phyloP scores from a whole-genome alignment of 2,113 vertebrate species.

The Daphoenositta chrysoptera region DNA sequence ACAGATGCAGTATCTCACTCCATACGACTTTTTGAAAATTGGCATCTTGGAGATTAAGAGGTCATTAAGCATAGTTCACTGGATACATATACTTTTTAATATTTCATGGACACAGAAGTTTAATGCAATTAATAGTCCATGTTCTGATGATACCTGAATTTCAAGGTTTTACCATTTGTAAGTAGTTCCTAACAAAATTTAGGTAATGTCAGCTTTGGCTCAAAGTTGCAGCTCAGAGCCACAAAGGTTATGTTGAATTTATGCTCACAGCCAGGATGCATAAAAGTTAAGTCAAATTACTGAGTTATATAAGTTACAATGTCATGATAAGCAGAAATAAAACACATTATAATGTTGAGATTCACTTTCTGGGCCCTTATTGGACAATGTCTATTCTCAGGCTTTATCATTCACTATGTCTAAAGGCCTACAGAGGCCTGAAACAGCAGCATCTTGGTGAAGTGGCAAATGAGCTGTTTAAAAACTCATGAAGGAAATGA shows the following conservation, averaged over 20 bases:
- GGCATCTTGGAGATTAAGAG: background rate
- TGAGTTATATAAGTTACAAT: background rate
- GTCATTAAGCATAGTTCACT: background rate
- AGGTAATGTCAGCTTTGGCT: background rate
- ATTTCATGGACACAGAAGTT: background rate
- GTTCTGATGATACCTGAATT: background rate
- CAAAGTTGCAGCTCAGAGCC: background rate
- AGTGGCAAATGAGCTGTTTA: background rate
- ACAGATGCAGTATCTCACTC: background rate
- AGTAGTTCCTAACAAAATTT: background rate
- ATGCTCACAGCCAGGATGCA: background rate
- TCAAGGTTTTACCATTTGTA: background rate
- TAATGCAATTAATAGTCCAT: background rate
- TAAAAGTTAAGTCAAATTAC: background rate
- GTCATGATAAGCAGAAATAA: background rate
- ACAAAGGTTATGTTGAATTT: background rate
- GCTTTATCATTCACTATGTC: background rate
- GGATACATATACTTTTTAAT: background rate
- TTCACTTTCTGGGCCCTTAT: background rate
- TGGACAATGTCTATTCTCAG: background rate
- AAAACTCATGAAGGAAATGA: background rate
- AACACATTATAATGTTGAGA: background rate
- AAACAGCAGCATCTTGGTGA: background rate
- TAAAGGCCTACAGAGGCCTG: background rate
- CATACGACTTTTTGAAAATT: background rate